Conservation (phyloP, 2,113 vertebrate genomes). For the Pagrus major region DNA sequence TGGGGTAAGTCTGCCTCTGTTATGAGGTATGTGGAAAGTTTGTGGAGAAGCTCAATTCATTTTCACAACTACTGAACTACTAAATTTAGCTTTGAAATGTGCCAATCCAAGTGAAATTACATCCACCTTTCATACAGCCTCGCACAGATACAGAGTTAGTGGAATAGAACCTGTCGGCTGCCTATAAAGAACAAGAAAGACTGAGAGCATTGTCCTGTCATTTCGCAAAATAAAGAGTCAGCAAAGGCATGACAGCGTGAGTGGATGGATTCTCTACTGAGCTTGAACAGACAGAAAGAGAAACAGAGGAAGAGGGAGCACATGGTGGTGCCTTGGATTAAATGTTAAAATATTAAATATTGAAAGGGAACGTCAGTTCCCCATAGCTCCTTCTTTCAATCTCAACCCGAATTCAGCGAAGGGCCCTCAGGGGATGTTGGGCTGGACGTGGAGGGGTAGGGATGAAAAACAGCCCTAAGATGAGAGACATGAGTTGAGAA, state of each 20-base stretch:
- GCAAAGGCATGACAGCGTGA: background rate
- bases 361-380: slow-evolving; percentile 63
- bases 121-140: background rate
- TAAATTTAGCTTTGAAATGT: slow-evolving; percentile 4
- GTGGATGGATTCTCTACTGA: background rate
- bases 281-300: slow-evolving; percentile 25
- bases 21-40: background rate
- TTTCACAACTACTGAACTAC: no score
- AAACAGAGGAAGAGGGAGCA: slow-evolving; percentile 42
- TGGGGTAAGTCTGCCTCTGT: background rate
- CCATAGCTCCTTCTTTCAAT: slow-evolving; percentile 68
- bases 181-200: background rate
- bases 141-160: slow-evolving; percentile 23
- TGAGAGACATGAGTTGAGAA: slow-evolving; percentile 50
- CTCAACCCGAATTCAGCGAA: slow-evolving; percentile 53
- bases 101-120: background rate
- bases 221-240: slow-evolving; percentile 10
- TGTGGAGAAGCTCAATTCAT: background rate
- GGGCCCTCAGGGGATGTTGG: slow-evolving; percentile 47
- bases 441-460: slow-evolving; percentile 49
- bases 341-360: slow-evolving; percentile 79
- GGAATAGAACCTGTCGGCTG: background rate
- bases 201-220: background rate
- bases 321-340: slow-evolving; percentile 47
- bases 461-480: slow-evolving; percentile 61